These are phyloP conservation scores for Geophilus truncorum DNA, from an alignment of 2,888 invertebrate species.

Conservation along the genomic window DNA sequence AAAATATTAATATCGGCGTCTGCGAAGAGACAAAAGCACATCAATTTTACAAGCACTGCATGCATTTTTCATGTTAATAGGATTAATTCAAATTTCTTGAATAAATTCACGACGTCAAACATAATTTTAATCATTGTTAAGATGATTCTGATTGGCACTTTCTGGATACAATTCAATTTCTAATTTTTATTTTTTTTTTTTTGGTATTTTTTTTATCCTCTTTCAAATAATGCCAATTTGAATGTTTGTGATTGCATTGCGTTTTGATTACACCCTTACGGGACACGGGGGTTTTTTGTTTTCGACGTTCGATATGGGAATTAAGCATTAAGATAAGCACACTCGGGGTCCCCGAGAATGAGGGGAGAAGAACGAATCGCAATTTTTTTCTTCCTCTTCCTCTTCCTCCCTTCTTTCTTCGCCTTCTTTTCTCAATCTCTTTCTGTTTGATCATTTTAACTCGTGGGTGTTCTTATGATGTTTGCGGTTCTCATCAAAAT, in stretches of 20 bases:
- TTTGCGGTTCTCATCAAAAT: conserved; percentile 27
- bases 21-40: background rate
- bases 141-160: background rate
- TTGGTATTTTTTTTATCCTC: too few relatives aligned
- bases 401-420: too few relatives aligned
- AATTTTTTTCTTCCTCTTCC: too few relatives aligned
- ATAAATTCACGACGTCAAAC: background rate
- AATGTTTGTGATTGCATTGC: background rate
- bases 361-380: background rate
- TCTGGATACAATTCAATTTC: background rate
- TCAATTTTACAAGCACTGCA: background rate
- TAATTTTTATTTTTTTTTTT: background rate
- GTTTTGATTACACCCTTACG: background rate
- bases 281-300: too few relatives aligned
- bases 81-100: background rate
- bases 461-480: conserved; percentile 21
- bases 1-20: background rate
- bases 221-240: background rate
- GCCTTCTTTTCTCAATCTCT: background rate
- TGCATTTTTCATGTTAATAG: background rate
- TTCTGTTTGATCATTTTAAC: background rate
- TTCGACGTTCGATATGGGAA: background rate
- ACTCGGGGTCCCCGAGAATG: background rate
- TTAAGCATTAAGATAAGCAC: background rate
- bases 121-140: background rate